Conservation (phyloP, 2,113 vertebrate genomes). For the Bos taurus region DNA sequence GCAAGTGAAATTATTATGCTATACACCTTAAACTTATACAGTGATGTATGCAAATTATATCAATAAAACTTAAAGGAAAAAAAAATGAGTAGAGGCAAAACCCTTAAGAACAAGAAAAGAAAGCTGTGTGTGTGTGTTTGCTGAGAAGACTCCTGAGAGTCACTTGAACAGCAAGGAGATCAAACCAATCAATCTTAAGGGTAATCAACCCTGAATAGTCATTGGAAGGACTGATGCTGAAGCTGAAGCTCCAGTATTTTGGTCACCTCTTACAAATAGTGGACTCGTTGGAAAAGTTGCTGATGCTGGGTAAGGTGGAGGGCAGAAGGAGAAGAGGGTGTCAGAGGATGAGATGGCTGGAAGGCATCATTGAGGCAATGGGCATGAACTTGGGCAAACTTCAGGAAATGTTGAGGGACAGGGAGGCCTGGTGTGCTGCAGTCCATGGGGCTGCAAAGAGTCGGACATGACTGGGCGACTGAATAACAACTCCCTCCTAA, state of each 20-base stretch:
- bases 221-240: not conserved
- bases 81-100: not conserved
- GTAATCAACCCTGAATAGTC: not conserved
- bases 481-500: not conserved
- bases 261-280: not conserved
- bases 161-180: not conserved
- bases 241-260: not conserved
- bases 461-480: fast-evolving
- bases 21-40: not conserved
- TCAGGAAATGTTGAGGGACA: not conserved
- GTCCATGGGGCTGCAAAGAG: not conserved
- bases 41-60: not conserved
- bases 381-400: not conserved
- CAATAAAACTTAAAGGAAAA: not conserved
- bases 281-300: not conserved
- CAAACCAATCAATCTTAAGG: not conserved
- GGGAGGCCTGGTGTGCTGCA: not conserved
- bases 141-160: not conserved
- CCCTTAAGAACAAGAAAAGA: not conserved
- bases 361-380: not conserved
- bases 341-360: not conserved
- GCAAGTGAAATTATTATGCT: not conserved
- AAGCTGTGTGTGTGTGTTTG: not conserved
- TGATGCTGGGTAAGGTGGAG: not conserved
- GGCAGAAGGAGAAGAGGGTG: not conserved